These are phyloP conservation scores for Neoascia interrupta DNA, from an alignment of 2,888 invertebrate species.

Conservation along the genomic window DNA sequence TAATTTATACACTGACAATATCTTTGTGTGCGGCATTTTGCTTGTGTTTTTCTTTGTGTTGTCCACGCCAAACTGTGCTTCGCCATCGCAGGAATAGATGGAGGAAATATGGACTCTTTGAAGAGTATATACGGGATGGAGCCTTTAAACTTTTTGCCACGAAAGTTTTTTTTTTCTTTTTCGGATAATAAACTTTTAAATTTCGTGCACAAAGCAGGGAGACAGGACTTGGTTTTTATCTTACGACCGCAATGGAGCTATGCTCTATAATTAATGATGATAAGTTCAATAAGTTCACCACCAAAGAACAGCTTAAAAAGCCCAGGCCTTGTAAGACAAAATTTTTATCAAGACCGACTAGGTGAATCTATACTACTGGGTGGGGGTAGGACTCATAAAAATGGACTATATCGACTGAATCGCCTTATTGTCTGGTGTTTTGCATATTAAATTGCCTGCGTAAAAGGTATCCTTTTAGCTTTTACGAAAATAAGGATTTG, in stretches of 20 bases:
- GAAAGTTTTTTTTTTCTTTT: neutral
- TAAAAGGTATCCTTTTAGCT: slow-evolving; percentile 9
- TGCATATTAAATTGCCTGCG: slow-evolving; percentile 38
- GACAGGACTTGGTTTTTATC: neutral
- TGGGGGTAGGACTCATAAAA: neutral
- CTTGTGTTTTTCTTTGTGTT: neutral
- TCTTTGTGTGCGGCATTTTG: neutral
- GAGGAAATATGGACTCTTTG: no score
- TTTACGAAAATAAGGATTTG: neutral
- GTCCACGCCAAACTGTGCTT: no score
- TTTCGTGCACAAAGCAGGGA: slow-evolving; percentile 19
- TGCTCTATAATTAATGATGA: slow-evolving; percentile 42
- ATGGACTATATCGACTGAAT: neutral
- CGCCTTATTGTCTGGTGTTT: slow-evolving; percentile 21
- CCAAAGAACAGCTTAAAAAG: neutral
- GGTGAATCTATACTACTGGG: no score
- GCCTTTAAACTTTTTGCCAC: slow-evolving; percentile 10
- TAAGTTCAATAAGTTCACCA: slow-evolving; percentile 46
- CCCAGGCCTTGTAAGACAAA: no score
- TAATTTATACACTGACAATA: slow-evolving; percentile 57
- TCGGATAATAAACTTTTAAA: slow-evolving; percentile 20
- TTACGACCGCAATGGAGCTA: no score
- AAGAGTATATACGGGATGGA: no score
- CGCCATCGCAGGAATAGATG: no score
- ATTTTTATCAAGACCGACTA: no score